These are phyloP conservation scores for Rhinogobio ventralis DNA, from an alignment of 2,797 vertebrate genomes.

Conservation along the genomic window DNA sequence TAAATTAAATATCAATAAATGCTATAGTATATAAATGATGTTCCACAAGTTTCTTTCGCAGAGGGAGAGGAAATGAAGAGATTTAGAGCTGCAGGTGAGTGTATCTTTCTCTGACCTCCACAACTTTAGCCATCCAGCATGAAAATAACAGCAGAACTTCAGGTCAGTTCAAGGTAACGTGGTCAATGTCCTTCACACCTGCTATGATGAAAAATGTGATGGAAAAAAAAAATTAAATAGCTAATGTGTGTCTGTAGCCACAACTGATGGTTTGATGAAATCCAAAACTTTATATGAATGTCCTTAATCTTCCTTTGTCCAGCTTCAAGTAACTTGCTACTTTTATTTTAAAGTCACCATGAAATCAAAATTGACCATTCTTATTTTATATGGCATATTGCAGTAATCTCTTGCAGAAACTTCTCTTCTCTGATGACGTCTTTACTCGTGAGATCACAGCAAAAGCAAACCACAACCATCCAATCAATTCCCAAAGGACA, in stretches of 20 bases:
- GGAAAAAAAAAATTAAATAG: background rate
- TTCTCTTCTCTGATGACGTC: background rate
- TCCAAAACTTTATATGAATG: constrained; percentile 1
- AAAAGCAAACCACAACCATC: background rate
- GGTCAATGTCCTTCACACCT: constrained; percentile 43
- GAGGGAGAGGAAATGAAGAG: constrained; percentile 48
- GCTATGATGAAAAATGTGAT: constrained; percentile 32
- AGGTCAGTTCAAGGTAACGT: constrained; percentile 54
- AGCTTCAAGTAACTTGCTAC: background rate
- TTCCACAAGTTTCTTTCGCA: background rate
- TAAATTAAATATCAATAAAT: background rate
- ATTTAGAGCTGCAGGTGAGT: constrained; percentile 42
- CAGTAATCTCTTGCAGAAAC: background rate
- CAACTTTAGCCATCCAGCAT: constrained; percentile 6
- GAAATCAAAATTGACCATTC: too few species aligned
- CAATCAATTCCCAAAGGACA: background rate
- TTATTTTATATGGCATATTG: background rate
- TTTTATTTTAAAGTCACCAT: background rate
- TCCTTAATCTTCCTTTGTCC: background rate
- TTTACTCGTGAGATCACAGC: background rate
- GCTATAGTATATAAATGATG: background rate
- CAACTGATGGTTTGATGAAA: constrained; percentile 40
- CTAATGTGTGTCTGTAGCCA: constrained; percentile 43
- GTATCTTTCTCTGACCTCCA: constrained; percentile 27
- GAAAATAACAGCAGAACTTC: constrained; percentile 41